A percentile compares a stretch with the other conserved stretches of the same genome.
These are phyloP conservation scores for Malurus splendens DNA, from an alignment of 2,797 vertebrate species.

Conservation along the genomic window DNA sequence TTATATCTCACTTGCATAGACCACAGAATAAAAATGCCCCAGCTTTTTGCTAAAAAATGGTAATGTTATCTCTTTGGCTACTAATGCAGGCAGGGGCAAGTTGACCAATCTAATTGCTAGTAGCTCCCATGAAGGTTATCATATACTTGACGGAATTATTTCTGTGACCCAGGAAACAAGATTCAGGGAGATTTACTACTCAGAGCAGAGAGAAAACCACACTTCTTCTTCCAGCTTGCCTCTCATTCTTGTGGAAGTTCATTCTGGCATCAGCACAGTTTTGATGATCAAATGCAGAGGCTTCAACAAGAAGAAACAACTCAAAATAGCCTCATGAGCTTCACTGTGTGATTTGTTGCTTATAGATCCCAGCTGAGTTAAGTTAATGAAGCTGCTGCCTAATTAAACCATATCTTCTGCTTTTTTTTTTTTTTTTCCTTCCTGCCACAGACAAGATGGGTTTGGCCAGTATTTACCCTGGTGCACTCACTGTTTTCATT, in stretches of 20 bases:
- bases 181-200: neutral
- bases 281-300: accelerated
- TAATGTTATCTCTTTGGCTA: neutral
- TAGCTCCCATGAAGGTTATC: neutral
- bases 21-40: neutral
- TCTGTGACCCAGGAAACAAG: neutral
- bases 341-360: neutral
- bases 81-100: neutral
- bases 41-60: neutral
- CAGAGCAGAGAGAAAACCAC: neutral
- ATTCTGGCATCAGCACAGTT: neutral
- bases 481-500: neutral
- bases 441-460: neutral
- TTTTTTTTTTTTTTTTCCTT: neutral
- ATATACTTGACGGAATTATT: neutral
- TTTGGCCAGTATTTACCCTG: neutral
- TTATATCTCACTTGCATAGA: neutral
- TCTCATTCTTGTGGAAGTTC: neutral
- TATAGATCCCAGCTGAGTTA: neutral
- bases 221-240: neutral
- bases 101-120: neutral
- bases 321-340: neutral
- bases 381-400: neutral
- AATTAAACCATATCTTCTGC: neutral
- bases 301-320: neutral